These are phyloP conservation scores for Sebastes vulpes DNA, from an alignment of 2,797 vertebrate genomes.

Conservation along the genomic window DNA sequence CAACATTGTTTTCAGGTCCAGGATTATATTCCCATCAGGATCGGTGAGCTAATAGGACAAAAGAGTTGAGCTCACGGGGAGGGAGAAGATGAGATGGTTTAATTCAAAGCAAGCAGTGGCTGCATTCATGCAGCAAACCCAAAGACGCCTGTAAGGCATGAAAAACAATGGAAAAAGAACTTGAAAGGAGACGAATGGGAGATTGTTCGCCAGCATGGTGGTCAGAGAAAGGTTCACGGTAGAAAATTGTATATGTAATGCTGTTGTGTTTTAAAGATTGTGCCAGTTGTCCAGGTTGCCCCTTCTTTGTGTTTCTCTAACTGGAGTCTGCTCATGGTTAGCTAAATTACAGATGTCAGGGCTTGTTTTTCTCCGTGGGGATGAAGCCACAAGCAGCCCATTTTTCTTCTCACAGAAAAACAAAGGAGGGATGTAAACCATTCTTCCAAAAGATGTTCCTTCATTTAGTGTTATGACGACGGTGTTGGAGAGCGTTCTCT, in stretches of 20 bases:
- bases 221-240: slow-evolving; percentile 20
- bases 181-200: slow-evolving; percentile 34
- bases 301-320: neutral
- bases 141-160: slow-evolving; percentile 29
- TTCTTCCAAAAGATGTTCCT: neutral
- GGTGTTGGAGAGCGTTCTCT: neutral
- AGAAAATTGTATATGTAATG: slow-evolving; percentile 29
- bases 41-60: slow-evolving; percentile 62
- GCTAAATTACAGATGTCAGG: slow-evolving; percentile 9
- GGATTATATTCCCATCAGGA: slow-evolving; percentile 70
- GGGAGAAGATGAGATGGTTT: slow-evolving; percentile 63
- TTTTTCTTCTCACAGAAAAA: neutral
- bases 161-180: slow-evolving; percentile 38
- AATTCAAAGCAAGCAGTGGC: slow-evolving; percentile 61
- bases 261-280: slow-evolving; percentile 8
- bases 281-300: slow-evolving; percentile 5
- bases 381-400: slow-evolving; percentile 7
- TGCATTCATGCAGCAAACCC: slow-evolving; percentile 48
- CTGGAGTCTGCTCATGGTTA: slow-evolving; percentile 17
- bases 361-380: slow-evolving; percentile 24
- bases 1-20: slow-evolving; percentile 62
- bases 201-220: slow-evolving; percentile 33
- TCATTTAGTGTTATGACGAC: neutral
- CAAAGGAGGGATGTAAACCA: neutral
- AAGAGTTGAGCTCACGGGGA: slow-evolving; percentile 48